Percentiles rank a stretch among this genome's conserved stretches.
phyloP scores from a whole-genome alignment of 2,113 vertebrate species.

The Pteropus alecto region DNA sequence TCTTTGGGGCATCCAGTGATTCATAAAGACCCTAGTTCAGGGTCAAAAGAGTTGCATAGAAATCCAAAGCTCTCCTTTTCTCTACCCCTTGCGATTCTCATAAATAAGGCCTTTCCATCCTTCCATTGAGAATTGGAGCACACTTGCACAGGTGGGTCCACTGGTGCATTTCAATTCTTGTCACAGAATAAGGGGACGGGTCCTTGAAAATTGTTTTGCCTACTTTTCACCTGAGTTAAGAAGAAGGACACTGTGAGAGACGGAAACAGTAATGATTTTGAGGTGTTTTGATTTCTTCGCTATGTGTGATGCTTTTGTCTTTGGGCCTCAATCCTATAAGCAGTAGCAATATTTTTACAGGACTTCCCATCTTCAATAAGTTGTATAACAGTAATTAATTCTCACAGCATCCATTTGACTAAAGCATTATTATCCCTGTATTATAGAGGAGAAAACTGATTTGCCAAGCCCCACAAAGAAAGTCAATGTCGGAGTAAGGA shows the following conservation, averaged over 20 bases:
- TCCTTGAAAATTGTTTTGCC: constrained; percentile 61
- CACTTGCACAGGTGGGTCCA: background rate
- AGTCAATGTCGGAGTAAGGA: constrained; percentile 67
- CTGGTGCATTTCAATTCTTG: constrained; percentile 43
- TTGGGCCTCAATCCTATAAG: constrained; percentile 62
- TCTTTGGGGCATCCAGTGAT: constrained; percentile 51
- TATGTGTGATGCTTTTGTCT: constrained; percentile 55
- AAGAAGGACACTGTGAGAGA: background rate
- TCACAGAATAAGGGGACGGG: constrained; percentile 39
- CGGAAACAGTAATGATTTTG: constrained; percentile 38
- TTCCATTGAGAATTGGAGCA: background rate
- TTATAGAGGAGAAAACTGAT: constrained; percentile 69
- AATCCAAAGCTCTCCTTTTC: background rate
- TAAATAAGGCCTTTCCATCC: background rate
- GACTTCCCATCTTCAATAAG: constrained; percentile 58
- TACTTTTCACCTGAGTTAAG: constrained; percentile 44
- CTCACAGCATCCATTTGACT: constrained; percentile 74
- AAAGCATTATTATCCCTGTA: constrained; percentile 70
- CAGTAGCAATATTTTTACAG: constrained; percentile 55
- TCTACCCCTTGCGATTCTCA: background rate
- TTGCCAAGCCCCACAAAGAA: constrained; percentile 67
- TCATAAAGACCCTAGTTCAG: constrained; percentile 51
- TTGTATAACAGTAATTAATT: constrained; percentile 74
- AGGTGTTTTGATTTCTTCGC: constrained; percentile 61
- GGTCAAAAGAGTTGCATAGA: constrained; percentile 41